A percentile compares a stretch with the other conserved stretches of the same genome.
Evolutionary conservation across 2,888 invertebrate genomes (phyloP).

Genomic region (Yponomeuta sedellus): DNA sequence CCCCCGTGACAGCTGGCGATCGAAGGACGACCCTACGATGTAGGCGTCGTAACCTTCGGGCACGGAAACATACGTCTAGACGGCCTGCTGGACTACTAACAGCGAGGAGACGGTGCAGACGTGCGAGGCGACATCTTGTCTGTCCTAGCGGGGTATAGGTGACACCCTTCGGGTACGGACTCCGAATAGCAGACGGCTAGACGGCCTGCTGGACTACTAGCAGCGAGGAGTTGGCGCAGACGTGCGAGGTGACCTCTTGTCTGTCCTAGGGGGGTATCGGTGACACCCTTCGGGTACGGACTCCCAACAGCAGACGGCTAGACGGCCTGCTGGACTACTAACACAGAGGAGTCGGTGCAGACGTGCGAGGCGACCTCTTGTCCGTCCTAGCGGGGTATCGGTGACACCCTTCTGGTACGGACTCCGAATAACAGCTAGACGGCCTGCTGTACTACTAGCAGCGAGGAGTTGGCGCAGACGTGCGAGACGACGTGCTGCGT

Average conservation of each 20-base stretch:
- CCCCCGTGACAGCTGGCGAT: too few relatives aligned
- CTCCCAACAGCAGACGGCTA: background rate
- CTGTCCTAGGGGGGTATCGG: conserved; percentile 23
- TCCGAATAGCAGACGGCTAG: background rate
- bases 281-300: too few relatives aligned
- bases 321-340: conserved; percentile 45
- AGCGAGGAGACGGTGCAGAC: too few relatives aligned
- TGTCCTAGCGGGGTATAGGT: too few relatives aligned
- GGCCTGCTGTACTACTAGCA: conserved; percentile 49
- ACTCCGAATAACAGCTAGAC: background rate
- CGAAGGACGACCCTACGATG: too few relatives aligned
- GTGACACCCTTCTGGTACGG: too few relatives aligned
- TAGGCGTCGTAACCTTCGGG: too few relatives aligned
- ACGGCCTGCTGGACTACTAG: conserved; percentile 46
- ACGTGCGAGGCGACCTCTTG: conserved; percentile 31
- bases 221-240: conserved; percentile 53
- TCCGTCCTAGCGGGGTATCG: conserved; percentile 24
- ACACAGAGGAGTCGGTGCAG: conserved; percentile 52
- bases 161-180: too few relatives aligned
- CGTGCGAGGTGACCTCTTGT: conserved; percentile 30
- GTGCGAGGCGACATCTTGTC: too few relatives aligned
- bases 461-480: conserved; percentile 49
- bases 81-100: too few relatives aligned
- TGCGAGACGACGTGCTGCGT: conserved; percentile 31
- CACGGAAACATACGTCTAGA: too few relatives aligned